Evolutionary conservation across 2,797 vertebrate species (phyloP).

Genomic region (Hydrophis major): DNA sequence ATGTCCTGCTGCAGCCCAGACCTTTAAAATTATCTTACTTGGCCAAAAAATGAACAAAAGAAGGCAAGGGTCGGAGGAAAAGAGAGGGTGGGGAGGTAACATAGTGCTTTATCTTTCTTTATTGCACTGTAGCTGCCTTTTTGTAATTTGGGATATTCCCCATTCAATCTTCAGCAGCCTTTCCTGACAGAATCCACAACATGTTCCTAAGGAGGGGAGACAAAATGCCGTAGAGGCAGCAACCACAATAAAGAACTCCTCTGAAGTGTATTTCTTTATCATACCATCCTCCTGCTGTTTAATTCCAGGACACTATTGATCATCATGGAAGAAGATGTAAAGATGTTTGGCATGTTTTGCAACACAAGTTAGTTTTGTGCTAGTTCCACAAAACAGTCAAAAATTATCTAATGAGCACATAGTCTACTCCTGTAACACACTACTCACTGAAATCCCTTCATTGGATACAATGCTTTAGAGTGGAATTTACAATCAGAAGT

Average conservation of each 20-base stretch:
- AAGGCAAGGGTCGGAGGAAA: background rate
- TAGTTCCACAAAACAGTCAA: background rate
- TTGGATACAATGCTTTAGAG: background rate
- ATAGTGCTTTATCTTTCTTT: background rate
- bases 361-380: background rate
- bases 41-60: background rate
- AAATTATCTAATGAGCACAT: background rate
- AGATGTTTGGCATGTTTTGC: background rate
- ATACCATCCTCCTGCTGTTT: background rate
- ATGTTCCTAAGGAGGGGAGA: background rate
- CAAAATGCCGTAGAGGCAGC: background rate
- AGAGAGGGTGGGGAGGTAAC: background rate
- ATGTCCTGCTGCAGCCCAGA: background rate
- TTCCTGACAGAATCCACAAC: background rate
- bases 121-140: background rate
- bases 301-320: background rate
- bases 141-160: background rate
- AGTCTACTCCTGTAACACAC: background rate
- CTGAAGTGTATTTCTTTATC: background rate
- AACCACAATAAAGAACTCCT: background rate
- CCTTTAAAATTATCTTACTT: background rate
- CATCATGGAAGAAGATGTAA: background rate
- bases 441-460: background rate
- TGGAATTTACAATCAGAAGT: background rate
- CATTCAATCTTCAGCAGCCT: background rate